phyloP scores from a whole-genome alignment of 2,113 vertebrate genomes.

The human region GRCh38 chr2:108784501-108785000 shows the following conservation, averaged over 20 bases:
- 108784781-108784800: conserved; percentile 64
- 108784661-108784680: conserved; percentile 79
- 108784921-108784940: background rate
- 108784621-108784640: conserved; percentile 73
- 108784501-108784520: conserved; percentile 45
- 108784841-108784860: conserved; percentile 19
- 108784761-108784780: conserved; percentile 80
- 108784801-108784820: conserved; percentile 74
- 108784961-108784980: background rate
- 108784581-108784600: conserved; percentile 69
- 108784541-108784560: conserved; percentile 45
- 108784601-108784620: conserved; percentile 78
- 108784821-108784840: conserved; percentile 66
- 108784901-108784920: conserved; percentile 12
- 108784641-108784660: conserved; percentile 70
- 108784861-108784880: background rate
- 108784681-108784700: conserved; percentile 72
- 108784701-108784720: conserved; percentile 74
- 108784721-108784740: conserved; percentile 78
- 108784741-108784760: conserved; percentile 79
- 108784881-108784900: conserved; percentile 5
- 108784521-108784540: conserved; percentile 67
- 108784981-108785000: background rate
- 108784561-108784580: background rate
- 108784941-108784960: conserved; percentile 7